Percentiles rank a stretch among this genome's conserved stretches.
These are phyloP conservation scores for Drosophila mojavensis DNA, from an alignment of 1,140 invertebrate genomes.

Conservation along the genomic window DNA sequence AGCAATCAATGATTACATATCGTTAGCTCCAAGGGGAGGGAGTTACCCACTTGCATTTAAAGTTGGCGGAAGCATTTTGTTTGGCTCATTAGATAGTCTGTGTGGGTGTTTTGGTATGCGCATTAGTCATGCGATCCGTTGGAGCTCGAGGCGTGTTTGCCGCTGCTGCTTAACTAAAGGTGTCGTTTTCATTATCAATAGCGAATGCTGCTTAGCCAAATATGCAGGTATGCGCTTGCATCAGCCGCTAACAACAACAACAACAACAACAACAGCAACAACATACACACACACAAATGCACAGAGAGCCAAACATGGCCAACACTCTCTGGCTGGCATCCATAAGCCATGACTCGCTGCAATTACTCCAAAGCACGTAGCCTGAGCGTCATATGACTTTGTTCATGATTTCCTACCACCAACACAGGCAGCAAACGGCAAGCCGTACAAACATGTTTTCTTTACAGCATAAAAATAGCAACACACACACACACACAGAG, in stretches of 20 bases:
- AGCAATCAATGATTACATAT: not conserved
- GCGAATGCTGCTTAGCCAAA: slow-evolving; percentile 50
- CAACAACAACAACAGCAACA: not conserved
- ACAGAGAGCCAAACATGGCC: slow-evolving; percentile 13
- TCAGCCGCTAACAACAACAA: slow-evolving; percentile 26
- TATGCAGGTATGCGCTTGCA: slow-evolving; percentile 53
- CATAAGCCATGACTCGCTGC: slow-evolving; percentile 65
- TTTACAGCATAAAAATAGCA: slow-evolving; percentile 43
- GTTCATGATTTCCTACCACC: slow-evolving; percentile 80
- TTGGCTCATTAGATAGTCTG: not conserved
- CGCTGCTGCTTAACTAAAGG: not conserved
- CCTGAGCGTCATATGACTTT: slow-evolving; percentile 75
- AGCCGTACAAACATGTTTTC: slow-evolving; percentile 45
- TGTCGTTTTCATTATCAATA: slow-evolving; percentile 72
- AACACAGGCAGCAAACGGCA: slow-evolving; percentile 44
- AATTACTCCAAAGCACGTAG: slow-evolving; percentile 75
- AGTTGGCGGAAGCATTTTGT: slow-evolving; percentile 55
- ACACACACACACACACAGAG: slow-evolving; percentile 29
- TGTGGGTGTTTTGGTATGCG: slow-evolving; percentile 38
- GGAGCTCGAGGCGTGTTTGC: slow-evolving; percentile 12
- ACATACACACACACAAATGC: not conserved
- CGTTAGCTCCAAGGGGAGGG: not conserved
- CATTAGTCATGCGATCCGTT: slow-evolving; percentile 57
- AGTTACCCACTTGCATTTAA: not conserved
- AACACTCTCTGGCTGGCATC: slow-evolving; percentile 35